Evolutionary conservation across 92 coral and sea anemone genomes (phyloP).

Genomic region (Pocillopora meandrina): DNA sequence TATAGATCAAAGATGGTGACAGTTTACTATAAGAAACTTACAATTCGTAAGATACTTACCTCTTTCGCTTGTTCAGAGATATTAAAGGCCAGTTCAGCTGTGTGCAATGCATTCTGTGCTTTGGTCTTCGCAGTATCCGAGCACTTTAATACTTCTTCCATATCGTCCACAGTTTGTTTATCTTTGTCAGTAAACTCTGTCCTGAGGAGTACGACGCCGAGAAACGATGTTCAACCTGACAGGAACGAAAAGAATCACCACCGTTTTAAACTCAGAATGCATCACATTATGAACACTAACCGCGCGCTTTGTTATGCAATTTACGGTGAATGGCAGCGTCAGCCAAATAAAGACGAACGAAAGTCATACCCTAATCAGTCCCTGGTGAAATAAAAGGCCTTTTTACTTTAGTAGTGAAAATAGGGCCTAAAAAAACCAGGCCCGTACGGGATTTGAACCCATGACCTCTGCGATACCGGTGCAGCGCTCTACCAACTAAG

Average conservation of each 20-base stretch:
- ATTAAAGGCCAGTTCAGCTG: slow-evolving; percentile 76
- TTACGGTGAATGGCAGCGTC: background rate
- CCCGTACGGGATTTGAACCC: no score
- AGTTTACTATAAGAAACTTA: background rate
- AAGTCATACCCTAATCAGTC: background rate
- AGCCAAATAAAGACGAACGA: background rate
- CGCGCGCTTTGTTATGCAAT: background rate
- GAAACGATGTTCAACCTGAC: slow-evolving; percentile 75
- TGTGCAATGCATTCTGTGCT: slow-evolving; percentile 68
- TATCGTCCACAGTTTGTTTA: slow-evolving; percentile 71
- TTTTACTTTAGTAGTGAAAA: no score
- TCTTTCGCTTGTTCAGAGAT: slow-evolving; percentile 65
- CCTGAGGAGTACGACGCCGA: slow-evolving; percentile 69
- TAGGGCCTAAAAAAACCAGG: no score
- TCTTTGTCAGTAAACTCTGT: slow-evolving; percentile 55
- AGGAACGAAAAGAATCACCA: slow-evolving; percentile 1
- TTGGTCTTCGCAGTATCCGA: slow-evolving; percentile 70
- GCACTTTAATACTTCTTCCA: slow-evolving; percentile 77
- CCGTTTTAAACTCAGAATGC: background rate
- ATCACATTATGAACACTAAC: background rate
- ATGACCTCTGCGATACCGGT: no score
- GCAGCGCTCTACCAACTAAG: no score
- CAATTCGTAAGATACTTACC: slow-evolving; percentile 44
- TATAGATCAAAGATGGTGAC: background rate
- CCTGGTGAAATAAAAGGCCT: background rate